Evolutionary conservation across 1,140 invertebrate species (phyloP), one percentile per base, ranked within the genome.

Genomic region (Drosophila rhopaloa): DNA sequence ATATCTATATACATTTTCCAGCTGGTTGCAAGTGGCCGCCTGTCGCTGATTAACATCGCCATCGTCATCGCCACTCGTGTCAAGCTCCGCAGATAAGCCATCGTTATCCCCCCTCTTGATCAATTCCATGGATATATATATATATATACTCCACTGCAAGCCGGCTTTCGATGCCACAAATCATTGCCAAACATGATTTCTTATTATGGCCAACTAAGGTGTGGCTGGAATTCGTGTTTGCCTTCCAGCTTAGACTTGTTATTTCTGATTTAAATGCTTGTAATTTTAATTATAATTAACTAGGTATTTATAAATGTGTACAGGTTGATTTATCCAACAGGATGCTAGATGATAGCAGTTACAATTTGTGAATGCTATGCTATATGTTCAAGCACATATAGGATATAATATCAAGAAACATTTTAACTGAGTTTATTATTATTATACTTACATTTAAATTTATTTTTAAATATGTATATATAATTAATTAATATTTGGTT

Each of bases 121-220:
- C 29, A 44, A 37, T 44, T 16, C 11, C 7, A 54, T 27, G 44
- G 44, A 51, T 50, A 50, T 10, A 29, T 32, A 32, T 14, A 50
- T 47, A 27, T 27, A 13, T 47, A 46, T 24, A 48, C 19, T 63
- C 29, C 46, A 41, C 38, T 32, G 53, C 54, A 9, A 19, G 19
- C 56, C 50, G 50, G n/a, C 46, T 7, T 32, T 47, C 56, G 63
- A 51, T 85, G 82, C 79, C 82, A 85, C 82, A 88, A 82, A 82
- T 88, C 83, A 85, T 88, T 82, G 82, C 46, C 75, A 82, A 86
- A 79, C 81, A 76, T 85, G 81, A 62, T 84, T 84, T 82, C 68
- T 84, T 84, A 81, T 81, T 81, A 80, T 63, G 75, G 58, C 48
- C 51, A 10, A 47, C 27, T 29, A 68, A 79, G 79, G 82, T 82